Percentiles rank a stretch among this genome's conserved stretches.
phyloP scores from a whole-genome alignment of 2,797 vertebrate species.

The Tarsius wallacei region DNA sequence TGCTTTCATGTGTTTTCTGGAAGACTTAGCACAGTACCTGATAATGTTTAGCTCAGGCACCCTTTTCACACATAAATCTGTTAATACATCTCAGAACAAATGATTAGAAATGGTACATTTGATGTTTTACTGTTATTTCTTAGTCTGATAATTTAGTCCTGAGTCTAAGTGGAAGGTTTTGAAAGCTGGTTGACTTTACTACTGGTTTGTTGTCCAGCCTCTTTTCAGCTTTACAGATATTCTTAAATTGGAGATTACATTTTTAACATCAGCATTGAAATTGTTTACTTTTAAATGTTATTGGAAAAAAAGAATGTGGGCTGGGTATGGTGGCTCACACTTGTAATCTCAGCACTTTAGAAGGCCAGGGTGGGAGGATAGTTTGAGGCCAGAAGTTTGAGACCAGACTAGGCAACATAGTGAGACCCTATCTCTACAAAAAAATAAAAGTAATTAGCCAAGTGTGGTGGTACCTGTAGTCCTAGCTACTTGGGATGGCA shows the following conservation, averaged over 20 bases:
- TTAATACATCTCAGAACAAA: background rate
- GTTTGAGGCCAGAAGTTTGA: no score
- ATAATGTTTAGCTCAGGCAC: background rate
- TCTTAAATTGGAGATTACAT: constrained; percentile 51
- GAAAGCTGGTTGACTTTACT: constrained; percentile 40
- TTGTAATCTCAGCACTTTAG: no score
- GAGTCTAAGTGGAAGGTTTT: background rate
- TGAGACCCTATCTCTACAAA: no score
- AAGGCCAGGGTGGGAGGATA: no score
- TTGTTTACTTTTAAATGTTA: constrained; percentile 24
- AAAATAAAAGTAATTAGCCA: no score
- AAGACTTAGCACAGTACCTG: constrained; percentile 22
- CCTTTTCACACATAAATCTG: background rate
- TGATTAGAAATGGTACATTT: constrained; percentile 23
- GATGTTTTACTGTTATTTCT: constrained; percentile 29
- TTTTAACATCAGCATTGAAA: constrained; percentile 49
- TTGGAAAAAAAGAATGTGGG: background rate
- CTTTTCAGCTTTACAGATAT: constrained; percentile 38
- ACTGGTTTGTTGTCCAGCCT: background rate
- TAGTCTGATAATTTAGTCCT: constrained; percentile 48
- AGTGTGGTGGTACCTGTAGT: no score
- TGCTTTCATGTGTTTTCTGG: constrained; percentile 8
- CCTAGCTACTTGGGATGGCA: no score
- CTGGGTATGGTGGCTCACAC: no score
- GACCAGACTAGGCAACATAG: no score